Evolutionary conservation across 2,113 vertebrate genomes (phyloP).

Genomic region (Bufo bufo): DNA sequence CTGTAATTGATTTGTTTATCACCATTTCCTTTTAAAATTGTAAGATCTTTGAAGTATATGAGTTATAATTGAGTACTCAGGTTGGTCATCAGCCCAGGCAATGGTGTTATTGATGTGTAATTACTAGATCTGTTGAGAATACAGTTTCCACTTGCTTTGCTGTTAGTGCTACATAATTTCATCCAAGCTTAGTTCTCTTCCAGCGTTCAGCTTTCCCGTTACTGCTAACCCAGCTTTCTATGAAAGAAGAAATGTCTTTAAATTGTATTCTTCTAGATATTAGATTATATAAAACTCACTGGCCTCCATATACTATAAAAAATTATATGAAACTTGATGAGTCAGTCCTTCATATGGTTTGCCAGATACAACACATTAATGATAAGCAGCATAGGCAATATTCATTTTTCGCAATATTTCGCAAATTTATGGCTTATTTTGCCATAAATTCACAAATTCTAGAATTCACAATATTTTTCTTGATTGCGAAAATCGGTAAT

Average conservation of each 20-base stretch:
- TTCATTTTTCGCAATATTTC: no score
- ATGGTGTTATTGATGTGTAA: neutral
- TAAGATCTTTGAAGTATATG: constrained; percentile 2
- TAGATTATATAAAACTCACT: neutral
- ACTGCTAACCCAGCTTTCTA: neutral
- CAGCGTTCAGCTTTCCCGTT: neutral
- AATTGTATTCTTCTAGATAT: no score
- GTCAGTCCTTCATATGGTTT: neutral
- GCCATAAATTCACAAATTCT: no score
- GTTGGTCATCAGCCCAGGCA: neutral
- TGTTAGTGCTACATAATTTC: neutral
- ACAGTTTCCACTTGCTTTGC: neutral
- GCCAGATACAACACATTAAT: no score
- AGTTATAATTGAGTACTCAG: neutral
- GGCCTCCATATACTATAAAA: neutral
- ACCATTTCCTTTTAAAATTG: constrained; percentile 38
- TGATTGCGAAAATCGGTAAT: no score
- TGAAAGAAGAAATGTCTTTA: neutral
- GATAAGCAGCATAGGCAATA: no score
- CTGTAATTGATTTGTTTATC: constrained; percentile 21
- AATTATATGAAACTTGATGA: neutral
- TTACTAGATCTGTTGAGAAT: neutral
- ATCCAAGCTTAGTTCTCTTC: no score
- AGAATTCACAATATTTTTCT: no score
- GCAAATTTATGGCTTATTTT: no score